Evolutionary conservation across 2,888 invertebrate genomes (phyloP), one percentile per base, ranked within the genome.

Genomic region (Gnatocerus cornutus): DNA sequence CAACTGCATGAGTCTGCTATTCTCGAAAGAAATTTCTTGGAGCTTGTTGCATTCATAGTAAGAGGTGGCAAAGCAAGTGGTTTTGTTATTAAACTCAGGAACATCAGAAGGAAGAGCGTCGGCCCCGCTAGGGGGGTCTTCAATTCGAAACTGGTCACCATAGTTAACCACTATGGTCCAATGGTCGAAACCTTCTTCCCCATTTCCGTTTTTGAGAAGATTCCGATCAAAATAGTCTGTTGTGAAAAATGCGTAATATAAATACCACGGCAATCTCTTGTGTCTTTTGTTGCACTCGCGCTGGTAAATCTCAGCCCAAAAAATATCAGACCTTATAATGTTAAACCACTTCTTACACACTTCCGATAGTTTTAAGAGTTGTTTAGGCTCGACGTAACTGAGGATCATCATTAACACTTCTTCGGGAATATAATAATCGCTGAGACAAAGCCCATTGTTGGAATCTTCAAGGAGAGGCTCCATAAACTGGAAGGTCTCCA

Each of bases 41-140:
- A 76, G 41, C 80, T 89, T 90, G 9, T 67, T 74, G 74, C 88
- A 87, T 5, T 69, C 69, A 1, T 73, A 41, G 77, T 83, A 89
- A 1, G 89, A 89, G 10, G 89, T 89, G 1, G 85, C 87, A 81
- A 89, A 89, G 77, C 89, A 89, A 63, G 80, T 79, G 6, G 81
- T 81, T 52, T 80, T 76, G 1, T 82, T 84, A 65, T 83, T 79
- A 73, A 87, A 86, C 10, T 86, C 83, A 8, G 84, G 82, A 43
- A 84, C 81, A 68, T 80, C 76, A 30, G 69, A 30, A 0, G 87
- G 87, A 37, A 87, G 73, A 1, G 81, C 80, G 56, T 86, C 85
- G 43, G 83, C 80, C 9, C 87, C 88, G 1, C 37, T 1, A 0
- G 89, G 88, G 29, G 85, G 84, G 71, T 80, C 74, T 80, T 89